Base-by-base conservation (phyloP, 1,140 invertebrate genomes). In the Solenopsis fugax region DNA sequence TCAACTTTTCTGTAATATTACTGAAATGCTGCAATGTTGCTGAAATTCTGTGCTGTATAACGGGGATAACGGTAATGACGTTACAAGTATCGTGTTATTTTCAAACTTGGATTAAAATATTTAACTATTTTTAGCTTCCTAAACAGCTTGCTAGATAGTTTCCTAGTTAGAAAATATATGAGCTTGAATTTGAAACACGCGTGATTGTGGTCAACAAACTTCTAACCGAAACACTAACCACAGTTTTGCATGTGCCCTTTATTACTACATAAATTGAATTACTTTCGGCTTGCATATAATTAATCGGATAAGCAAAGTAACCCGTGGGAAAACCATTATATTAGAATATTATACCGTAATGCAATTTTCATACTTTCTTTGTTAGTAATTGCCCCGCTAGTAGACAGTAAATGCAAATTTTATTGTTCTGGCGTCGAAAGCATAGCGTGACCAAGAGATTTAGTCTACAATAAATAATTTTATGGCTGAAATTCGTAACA, bases 351-450 rank as follows among this genome's bases (percentile, higher is more conserved):
- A 34, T 24, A 50, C 1, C 6, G 18, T 60, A 67, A 84, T 75
- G 50, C 1, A 60, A 75, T 82, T 60, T 34, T 16, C 54, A 50
- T 60, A 82, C 7, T 84, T 84, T 48, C 56, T 73, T 73, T 29
- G 50, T 81, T 56, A 45, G 52, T 24, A 56, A 24, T 54, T 29
- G 45, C n/a, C 13, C 1, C 13, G 69, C 29, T 45, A 7, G 24
- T 3, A 29, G 48, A 73, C 50, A 67, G 62, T 37, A 80, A 67
- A 69, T 80, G 48, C 62, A 80, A 54, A 80, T 80, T 65, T 84
- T 62, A 75, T n/a, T 50, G n/a, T 73, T n/a, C n/a, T 34, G 29
- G 13, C 56, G 41, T 60, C 1, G 18, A 84, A 73, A 73, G 18
- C 45, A 13, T 37, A 34, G 24, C 37, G 1, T n/a, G 10, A 80